Evolutionary conservation across 2,113 vertebrate genomes (phyloP).

Genomic region (Equus quagga): DNA sequence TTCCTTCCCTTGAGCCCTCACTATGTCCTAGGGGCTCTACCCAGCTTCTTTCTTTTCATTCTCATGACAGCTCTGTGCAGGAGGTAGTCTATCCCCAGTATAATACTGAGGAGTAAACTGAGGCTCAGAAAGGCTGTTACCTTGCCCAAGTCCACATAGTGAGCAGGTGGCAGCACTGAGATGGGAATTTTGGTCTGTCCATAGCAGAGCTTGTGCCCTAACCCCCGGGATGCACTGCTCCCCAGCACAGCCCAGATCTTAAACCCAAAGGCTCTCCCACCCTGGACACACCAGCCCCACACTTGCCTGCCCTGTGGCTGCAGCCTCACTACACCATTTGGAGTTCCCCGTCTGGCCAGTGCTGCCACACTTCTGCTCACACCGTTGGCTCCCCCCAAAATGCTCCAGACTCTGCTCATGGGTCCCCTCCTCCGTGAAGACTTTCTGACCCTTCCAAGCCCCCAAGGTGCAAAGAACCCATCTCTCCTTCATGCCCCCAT

Average conservation of each 20-base stretch:
- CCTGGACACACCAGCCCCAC: background rate
- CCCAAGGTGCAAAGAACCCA: background rate
- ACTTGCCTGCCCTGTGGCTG: background rate
- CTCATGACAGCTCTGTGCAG: background rate
- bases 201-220: background rate
- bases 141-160: background rate
- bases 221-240: background rate
- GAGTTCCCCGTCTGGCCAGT: rapidly evolving
- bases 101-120: background rate
- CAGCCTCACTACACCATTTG: background rate
- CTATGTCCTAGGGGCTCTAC: background rate
- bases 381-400: background rate
- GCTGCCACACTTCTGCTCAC: background rate
- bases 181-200: background rate
- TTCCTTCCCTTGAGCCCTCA: background rate
- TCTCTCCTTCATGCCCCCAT: background rate
- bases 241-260: background rate
- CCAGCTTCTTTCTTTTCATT: background rate
- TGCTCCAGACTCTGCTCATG: background rate
- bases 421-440: background rate
- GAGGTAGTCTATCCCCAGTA: background rate
- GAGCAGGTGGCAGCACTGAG: background rate
- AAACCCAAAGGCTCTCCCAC: background rate
- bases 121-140: background rate
- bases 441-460: background rate